phyloP scores from a whole-genome alignment of 2,113 vertebrate species.

The Urocynchramus pylzowi region DNA sequence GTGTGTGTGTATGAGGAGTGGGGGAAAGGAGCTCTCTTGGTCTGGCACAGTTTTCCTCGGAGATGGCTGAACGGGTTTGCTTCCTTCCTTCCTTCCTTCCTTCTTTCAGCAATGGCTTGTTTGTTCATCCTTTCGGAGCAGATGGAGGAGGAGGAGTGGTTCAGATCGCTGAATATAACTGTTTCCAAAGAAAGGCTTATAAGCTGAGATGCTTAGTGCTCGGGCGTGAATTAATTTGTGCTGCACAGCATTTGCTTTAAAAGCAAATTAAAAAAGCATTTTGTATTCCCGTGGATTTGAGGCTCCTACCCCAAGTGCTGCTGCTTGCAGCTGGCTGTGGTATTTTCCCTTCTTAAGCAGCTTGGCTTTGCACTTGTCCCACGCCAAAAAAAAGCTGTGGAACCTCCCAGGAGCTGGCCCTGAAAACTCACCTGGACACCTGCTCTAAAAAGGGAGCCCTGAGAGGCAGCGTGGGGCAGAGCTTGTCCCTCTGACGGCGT shows the following conservation, averaged over 20 bases:
- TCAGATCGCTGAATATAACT: conserved; percentile 70
- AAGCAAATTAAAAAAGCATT: conserved; percentile 58
- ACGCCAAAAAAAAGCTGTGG: neutral
- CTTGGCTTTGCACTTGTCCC: conserved; percentile 11
- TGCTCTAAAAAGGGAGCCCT: neutral
- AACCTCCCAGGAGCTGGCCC: neutral
- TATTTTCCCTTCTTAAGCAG: conserved; percentile 20
- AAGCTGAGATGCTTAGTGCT: conserved; percentile 67
- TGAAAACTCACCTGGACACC: neutral
- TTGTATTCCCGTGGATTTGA: conserved; percentile 5
- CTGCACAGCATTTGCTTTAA: conserved; percentile 65
- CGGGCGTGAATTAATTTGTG: conserved; percentile 69
- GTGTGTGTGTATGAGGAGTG: neutral
- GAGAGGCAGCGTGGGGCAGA: neutral
- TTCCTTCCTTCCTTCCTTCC: conserved; percentile 73
- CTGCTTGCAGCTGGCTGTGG: conserved; percentile 26
- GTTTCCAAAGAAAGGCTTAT: conserved; percentile 71
- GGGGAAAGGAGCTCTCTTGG: neutral
- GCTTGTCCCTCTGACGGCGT: neutral
- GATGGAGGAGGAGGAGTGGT: conserved; percentile 71
- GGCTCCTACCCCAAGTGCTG: conserved; percentile 27
- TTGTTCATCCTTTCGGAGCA: conserved; percentile 69
- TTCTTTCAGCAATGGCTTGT: conserved; percentile 67
- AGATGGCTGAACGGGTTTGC: conserved; percentile 56
- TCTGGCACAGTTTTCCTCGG: conserved; percentile 61